Conservation (phyloP, 2,797 vertebrate genomes). For the Eurystomus glaucurus region DNA sequence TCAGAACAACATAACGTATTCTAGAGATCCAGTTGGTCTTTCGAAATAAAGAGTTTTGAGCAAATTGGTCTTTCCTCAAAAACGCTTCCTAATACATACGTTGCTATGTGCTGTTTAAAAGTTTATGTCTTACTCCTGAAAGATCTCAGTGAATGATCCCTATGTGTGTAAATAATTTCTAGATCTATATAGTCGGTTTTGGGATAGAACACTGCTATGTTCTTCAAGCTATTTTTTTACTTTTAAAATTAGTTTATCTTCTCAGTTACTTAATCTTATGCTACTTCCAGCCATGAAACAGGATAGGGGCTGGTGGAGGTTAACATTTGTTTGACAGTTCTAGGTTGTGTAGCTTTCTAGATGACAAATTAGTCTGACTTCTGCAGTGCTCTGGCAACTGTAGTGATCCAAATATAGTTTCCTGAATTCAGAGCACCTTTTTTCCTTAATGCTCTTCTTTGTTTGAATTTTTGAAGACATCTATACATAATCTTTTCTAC, state of each 20-base stretch:
- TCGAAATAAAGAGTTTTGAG: not conserved
- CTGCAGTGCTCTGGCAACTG: not conserved
- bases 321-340: slow-evolving; percentile 27
- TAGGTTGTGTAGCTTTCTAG: not conserved
- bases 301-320: not conserved
- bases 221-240: not conserved
- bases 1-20: not conserved
- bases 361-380: slow-evolving; percentile 44
- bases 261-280: slow-evolving; percentile 12
- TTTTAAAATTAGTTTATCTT: slow-evolving; percentile 21
- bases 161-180: not conserved
- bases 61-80: not conserved
- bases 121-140: not conserved
- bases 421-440: not conserved
- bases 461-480: slow-evolving; percentile 7
- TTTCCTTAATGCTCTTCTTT: slow-evolving; percentile 15
- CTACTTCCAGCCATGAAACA: slow-evolving; percentile 16
- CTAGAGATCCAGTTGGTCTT: not conserved
- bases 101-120: not conserved
- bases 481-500: slow-evolving; percentile 8
- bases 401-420: slow-evolving; percentile 20
- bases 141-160: not conserved
- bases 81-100: not conserved
- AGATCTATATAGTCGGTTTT: not conserved
- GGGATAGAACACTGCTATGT: not conserved